Percentiles rank a stretch among this genome's conserved stretches.
Evolutionary conservation across 2,797 vertebrate genomes (phyloP).

Genomic region (Malurus leucopterus): DNA sequence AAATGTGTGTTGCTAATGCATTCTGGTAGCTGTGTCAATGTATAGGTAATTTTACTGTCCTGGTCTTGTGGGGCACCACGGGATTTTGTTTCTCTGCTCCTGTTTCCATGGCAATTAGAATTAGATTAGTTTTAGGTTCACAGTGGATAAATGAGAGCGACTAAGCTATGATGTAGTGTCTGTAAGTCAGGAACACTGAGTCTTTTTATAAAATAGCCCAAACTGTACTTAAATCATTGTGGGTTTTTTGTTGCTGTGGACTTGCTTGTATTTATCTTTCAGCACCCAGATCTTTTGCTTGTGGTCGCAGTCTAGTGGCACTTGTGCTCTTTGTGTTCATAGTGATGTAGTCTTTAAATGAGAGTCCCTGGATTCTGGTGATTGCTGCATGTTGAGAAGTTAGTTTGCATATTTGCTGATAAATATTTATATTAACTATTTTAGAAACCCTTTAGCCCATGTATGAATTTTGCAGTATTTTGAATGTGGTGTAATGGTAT

Average conservation of each 20-base stretch:
- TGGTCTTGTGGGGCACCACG: constrained; percentile 59
- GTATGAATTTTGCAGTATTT: not conserved
- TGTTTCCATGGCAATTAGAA: constrained; percentile 87
- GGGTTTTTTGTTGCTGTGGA: not conserved
- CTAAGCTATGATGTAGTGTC: constrained; percentile 8
- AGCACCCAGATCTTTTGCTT: fast-evolving
- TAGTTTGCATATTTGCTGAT: not conserved
- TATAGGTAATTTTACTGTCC: constrained; percentile 66
- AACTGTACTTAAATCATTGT: not conserved
- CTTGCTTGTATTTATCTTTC: not conserved
- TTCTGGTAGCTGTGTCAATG: constrained; percentile 32
- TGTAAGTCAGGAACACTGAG: not conserved
- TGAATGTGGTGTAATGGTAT: not conserved
- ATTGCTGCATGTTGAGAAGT: not conserved
- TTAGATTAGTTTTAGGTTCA: constrained; percentile 71
- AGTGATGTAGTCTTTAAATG: not conserved
- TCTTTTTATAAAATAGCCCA: not conserved
- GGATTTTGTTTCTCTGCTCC: constrained; percentile 80
- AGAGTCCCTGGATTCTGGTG: not conserved
- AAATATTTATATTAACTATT: not conserved
- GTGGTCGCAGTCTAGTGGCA: not conserved
- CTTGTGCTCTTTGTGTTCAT: not conserved
- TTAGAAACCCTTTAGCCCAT: not conserved
- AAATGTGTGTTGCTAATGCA: not conserved
- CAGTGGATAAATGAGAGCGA: constrained; percentile 50